Evolutionary conservation across 2,888 invertebrate species (phyloP).

Genomic region (Scaptomyza tumidula): DNA sequence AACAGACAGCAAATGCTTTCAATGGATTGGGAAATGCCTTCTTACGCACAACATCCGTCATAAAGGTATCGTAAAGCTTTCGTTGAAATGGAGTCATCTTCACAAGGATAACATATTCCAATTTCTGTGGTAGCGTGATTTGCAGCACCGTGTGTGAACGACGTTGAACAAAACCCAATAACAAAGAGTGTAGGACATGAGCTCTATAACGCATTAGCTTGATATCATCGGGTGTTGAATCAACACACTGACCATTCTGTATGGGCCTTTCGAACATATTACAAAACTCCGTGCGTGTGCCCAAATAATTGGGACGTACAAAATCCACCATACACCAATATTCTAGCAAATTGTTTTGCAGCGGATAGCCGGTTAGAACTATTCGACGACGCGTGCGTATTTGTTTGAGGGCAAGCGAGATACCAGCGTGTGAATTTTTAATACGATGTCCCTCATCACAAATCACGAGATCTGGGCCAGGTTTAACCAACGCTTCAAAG

Average conservation of each 20-base stretch:
- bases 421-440: constrained; percentile 98
- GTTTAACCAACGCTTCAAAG: constrained; percentile 92
- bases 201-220: constrained; percentile 97
- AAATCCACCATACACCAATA: constrained; percentile 99
- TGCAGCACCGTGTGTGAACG: constrained; percentile 97
- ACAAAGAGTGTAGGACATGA: constrained; percentile 96
- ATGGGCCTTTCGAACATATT: constrained; percentile 99
- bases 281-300: constrained; percentile 97
- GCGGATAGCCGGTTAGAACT: constrained; percentile 98
- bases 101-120: constrained; percentile 96
- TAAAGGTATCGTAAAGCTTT: constrained; percentile 95
- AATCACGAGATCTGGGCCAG: constrained; percentile 97
- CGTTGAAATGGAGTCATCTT: constrained; percentile 96
- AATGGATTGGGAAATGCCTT: constrained; percentile 96
- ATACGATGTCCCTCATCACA: constrained; percentile 99
- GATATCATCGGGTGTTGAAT: constrained; percentile 97
- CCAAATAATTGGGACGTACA: constrained; percentile 98
- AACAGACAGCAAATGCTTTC: constrained; percentile 99
- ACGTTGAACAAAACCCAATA: constrained; percentile 98
- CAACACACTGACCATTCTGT: constrained; percentile 98
- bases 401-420: constrained; percentile 96
- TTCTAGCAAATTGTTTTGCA: constrained; percentile 98
- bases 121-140: constrained; percentile 95
- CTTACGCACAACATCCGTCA: constrained; percentile 95
- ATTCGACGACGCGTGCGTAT: constrained; percentile 97